Percentiles rank a stretch among this genome's conserved stretches.
Conservation (phyloP, 2,797 vertebrate species). For the Coilia nasus region DNA sequence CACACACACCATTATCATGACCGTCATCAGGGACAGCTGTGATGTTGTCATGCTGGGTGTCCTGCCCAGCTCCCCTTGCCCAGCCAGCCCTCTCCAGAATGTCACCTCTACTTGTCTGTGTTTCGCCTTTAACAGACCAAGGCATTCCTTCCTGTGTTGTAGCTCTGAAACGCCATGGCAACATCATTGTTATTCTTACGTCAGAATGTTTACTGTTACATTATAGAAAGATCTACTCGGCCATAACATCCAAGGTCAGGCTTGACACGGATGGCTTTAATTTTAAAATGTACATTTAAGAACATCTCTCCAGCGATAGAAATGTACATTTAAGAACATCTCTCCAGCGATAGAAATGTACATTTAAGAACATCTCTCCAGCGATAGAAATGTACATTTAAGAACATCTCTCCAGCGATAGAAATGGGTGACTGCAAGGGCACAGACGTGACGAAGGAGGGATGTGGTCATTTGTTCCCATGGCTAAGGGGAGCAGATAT, state of each 20-base stretch:
- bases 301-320: not conserved
- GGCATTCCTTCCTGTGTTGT: not conserved
- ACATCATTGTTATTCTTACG: not conserved
- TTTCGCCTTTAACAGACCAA: not conserved
- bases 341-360: not conserved
- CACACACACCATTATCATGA: not conserved
- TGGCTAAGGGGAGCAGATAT: constrained; percentile 59
- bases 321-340: not conserved
- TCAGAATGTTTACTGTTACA: not conserved
- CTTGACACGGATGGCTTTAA: not conserved
- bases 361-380: not conserved
- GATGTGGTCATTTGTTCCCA: constrained; percentile 59
- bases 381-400: not conserved
- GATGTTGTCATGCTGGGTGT: not conserved
- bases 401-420: not conserved
- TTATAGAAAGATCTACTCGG: not conserved
- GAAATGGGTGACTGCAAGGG: not conserved
- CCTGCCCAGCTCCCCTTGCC: not conserved
- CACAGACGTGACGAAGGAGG: constrained; percentile 41
- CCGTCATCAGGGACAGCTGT: not conserved
- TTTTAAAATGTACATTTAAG: not conserved
- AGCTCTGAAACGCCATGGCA: not conserved
- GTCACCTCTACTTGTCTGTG: not conserved
- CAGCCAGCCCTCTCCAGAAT: not conserved
- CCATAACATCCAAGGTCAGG: not conserved